These are phyloP conservation scores for Corbicula japonica DNA, from an alignment of 2,888 invertebrate genomes.

Conservation along the genomic window DNA sequence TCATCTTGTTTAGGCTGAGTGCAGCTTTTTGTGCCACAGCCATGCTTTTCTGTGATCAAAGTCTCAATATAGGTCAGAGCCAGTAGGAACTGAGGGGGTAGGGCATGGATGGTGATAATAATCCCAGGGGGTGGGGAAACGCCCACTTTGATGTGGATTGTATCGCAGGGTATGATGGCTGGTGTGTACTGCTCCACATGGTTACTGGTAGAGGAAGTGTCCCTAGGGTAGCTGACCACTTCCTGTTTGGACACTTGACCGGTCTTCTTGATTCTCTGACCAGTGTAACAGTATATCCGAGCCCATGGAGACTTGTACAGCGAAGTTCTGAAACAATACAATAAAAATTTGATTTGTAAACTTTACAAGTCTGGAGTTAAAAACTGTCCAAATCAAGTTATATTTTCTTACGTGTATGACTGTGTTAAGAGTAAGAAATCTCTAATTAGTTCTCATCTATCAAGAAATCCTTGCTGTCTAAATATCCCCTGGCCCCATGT, in stretches of 20 bases:
- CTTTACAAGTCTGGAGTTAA: too few relatives aligned
- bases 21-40: constrained; percentile 80
- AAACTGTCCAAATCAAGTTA: too few relatives aligned
- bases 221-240: constrained; percentile 84
- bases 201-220: constrained; percentile 79
- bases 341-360: too few relatives aligned
- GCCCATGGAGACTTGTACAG: constrained; percentile 85
- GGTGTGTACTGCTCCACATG: constrained; percentile 84
- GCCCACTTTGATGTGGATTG: constrained; percentile 82
- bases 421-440: too few relatives aligned
- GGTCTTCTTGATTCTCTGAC: constrained; percentile 83
- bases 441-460: too few relatives aligned
- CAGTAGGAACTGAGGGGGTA: constrained; percentile 85
- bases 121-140: constrained; percentile 84
- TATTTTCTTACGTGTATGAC: too few relatives aligned
- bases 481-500: too few relatives aligned
- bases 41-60: constrained; percentile 80
- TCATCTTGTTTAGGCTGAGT: constrained; percentile 65
- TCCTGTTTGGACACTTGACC: constrained; percentile 84
- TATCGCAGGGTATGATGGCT: constrained; percentile 83
- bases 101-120: constrained; percentile 84
- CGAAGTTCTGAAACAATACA: constrained; percentile 77
- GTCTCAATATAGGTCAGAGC: constrained; percentile 86
- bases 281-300: constrained; percentile 83
- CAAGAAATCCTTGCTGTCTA: too few relatives aligned